Evolutionary conservation across 2,888 invertebrate species (phyloP).

Genomic region (Caenorhabditis sinica): DNA sequence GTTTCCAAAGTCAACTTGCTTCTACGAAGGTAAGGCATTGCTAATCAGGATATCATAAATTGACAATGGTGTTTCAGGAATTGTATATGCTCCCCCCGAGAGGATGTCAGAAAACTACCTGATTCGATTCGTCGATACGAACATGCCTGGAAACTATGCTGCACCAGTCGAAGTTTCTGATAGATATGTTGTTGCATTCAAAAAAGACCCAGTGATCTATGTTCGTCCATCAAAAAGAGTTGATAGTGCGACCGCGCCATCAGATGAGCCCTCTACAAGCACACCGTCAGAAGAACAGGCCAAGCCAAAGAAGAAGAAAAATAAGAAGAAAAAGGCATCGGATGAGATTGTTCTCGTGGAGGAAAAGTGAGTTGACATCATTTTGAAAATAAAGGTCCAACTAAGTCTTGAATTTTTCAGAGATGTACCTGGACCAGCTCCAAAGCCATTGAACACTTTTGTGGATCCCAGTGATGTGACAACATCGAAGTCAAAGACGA

Average conservation of each 20-base stretch:
- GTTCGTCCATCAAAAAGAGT: constrained; percentile 28
- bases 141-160: constrained; percentile 8
- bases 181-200: constrained; percentile 36
- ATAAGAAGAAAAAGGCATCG: constrained; percentile 9
- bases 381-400: neutral
- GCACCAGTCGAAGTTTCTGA: constrained; percentile 31
- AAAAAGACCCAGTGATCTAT: constrained; percentile 26
- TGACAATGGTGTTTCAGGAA: constrained; percentile 10
- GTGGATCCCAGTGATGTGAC: constrained; percentile 19
- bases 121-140: constrained; percentile 29
- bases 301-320: neutral
- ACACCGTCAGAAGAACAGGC: neutral
- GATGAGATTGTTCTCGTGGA: neutral
- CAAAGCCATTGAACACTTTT: neutral
- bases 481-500: neutral
- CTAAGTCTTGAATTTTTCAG: constrained; percentile 10
- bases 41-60: neutral
- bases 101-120: constrained; percentile 4
- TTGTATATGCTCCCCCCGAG: constrained; percentile 1
- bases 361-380: constrained; percentile 15
- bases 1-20: constrained; percentile 49
- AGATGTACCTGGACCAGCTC: constrained; percentile 52
- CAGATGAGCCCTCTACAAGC: neutral
- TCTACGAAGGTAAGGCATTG: constrained; percentile 31
- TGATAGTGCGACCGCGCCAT: neutral